phyloP scores from a whole-genome alignment of 1,140 invertebrate species.

The Drosophila sp. region DNA sequence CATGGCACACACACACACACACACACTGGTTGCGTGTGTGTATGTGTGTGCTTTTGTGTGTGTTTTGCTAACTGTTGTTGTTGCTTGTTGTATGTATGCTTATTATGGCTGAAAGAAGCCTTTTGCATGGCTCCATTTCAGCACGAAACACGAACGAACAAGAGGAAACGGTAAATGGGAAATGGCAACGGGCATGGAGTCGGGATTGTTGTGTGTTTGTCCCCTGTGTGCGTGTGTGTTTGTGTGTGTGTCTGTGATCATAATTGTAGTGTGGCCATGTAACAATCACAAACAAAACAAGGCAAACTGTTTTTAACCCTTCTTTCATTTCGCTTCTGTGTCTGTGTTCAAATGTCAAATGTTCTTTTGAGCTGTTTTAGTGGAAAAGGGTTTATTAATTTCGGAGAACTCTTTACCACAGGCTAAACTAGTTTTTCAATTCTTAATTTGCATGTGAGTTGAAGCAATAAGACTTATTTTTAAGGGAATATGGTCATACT shows the following conservation, averaged over 20 bases:
- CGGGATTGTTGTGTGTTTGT: conserved; percentile 25
- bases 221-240: conserved; percentile 9
- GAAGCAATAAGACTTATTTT: too few relatives aligned
- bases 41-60: conserved; percentile 44
- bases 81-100: conserved; percentile 29
- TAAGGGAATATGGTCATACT: too few relatives aligned
- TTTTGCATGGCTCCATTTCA: conserved; percentile 69
- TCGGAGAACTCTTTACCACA: too few relatives aligned
- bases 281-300: conserved; percentile 33
- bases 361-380: conserved; percentile 19
- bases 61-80: conserved; percentile 54
- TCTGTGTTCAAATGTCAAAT: conserved; percentile 65
- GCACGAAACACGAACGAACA: conserved; percentile 36
- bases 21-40: conserved; percentile 47
- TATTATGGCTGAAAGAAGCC: conserved; percentile 54
- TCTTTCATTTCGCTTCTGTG: conserved; percentile 32
- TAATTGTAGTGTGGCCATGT: conserved; percentile 62
- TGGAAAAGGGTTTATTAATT: not conserved
- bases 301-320: conserved; percentile 20
- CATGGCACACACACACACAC: conserved; percentile 28
- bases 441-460: too few relatives aligned
- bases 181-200: conserved; percentile 11
- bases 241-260: conserved; percentile 33
- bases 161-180: not conserved
- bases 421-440: too few relatives aligned